Base-by-base conservation (phyloP, 2,888 invertebrate species). In the Caenorhabditis imperialis region DNA sequence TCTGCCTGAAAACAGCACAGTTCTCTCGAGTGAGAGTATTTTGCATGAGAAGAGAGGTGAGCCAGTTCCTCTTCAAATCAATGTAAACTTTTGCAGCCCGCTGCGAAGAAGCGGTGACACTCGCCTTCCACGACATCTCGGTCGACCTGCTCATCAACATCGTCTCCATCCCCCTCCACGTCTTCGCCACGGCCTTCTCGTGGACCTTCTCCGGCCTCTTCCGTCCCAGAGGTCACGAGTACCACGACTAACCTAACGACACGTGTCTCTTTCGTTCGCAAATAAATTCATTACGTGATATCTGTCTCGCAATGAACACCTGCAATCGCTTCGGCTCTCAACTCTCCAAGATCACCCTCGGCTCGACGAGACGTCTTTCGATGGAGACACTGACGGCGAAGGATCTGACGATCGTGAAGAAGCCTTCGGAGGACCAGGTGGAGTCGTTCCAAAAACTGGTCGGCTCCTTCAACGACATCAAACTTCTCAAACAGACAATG, bases 401-500 rank as follows among this genome's bases (percentile, higher is more conserved):
- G 25, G 65, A 73, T 42, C 14, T 73, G 16, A 20, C 54, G 23
- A 61, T 73, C 18, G 42, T 73, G 20, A 73, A 65, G 42, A 61
- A 55, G 35, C 73, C 73, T 10, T 54, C 58, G 1, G 6, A 42
- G 1, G 47, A 58, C 14, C 58, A 65, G 8, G 51, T 72, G 12
- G 33, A 51, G 20, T 38, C 57, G 12, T 72, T 53, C 22, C 33
- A 47, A 16, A 57, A 72, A 22, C 23, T 57, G 57, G 45, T 72
- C 25, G 62, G 53, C 0, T n/a, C 33, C 0, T 42, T 50, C 40
- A 48, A 50, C 4, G 61, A 62, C 42, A 57, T 60, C 30, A 30
- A 47, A 27, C 16, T 73, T 16, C 35, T 73, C 10, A 58, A 57
- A 25, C 44, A 73, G 44, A 73, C 72, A 0, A 73, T 73, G 72